Percentiles rank a stretch among this genome's conserved stretches.
Evolutionary conservation across 1,140 invertebrate species (phyloP).

Genomic region (Drosophila kurseongensis): DNA sequence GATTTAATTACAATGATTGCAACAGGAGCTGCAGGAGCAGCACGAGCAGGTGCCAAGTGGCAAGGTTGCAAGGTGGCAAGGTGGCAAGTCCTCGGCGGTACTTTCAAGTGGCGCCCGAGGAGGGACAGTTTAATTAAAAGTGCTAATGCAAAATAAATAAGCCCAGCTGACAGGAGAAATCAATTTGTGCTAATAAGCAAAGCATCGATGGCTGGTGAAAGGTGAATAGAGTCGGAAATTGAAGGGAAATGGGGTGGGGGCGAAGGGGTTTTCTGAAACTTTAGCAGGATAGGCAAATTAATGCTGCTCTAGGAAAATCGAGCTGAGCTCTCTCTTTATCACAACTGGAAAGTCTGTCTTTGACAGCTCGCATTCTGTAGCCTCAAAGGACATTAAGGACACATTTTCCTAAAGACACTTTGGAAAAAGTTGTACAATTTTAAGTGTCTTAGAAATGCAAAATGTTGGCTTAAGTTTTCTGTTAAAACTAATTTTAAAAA

Average conservation of each 20-base stretch:
- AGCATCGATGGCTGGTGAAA: slow-evolving; percentile 23
- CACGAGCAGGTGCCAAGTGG: slow-evolving; percentile 15
- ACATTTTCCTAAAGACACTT: not conserved
- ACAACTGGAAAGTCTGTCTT: slow-evolving; percentile 12
- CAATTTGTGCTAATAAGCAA: slow-evolving; percentile 77
- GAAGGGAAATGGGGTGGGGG: not conserved
- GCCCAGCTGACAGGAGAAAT: slow-evolving; percentile 67
- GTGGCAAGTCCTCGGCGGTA: slow-evolving; percentile 8
- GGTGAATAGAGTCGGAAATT: slow-evolving; percentile 20
- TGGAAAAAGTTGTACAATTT: not conserved
- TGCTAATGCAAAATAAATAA: slow-evolving; percentile 83
- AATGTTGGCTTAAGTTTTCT: no score
- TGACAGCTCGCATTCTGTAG: slow-evolving; percentile 31
- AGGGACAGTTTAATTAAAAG: slow-evolving; percentile 77
- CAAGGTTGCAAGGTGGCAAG: slow-evolving; percentile 1
- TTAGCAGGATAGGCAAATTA: slow-evolving; percentile 33
- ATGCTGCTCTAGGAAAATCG: not conserved
- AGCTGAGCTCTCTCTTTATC: slow-evolving; percentile 16
- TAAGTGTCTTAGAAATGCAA: no score
- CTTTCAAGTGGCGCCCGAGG: slow-evolving; percentile 26
- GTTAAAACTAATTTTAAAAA: no score
- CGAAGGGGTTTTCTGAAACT: not conserved
- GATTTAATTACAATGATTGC: slow-evolving; percentile 83
- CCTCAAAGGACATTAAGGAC: slow-evolving; percentile 26
- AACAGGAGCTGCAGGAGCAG: slow-evolving; percentile 16